Conservation (phyloP, 2,113 vertebrate genomes). For the Tenrec ecaudatus region DNA sequence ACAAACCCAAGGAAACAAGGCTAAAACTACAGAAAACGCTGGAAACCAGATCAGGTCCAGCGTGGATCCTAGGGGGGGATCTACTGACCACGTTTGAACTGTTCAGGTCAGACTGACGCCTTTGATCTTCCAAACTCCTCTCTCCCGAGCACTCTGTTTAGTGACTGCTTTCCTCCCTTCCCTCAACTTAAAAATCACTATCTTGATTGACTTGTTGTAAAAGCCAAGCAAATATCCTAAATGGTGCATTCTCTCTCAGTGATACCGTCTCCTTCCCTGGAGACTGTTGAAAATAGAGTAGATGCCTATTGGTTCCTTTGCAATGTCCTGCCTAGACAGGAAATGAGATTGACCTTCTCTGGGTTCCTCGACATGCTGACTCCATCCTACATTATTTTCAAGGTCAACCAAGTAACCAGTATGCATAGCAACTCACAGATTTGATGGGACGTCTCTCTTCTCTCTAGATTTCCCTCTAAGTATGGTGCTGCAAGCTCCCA, state of each 20-base stretch:
- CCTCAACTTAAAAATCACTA: not conserved
- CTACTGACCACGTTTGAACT: too few relatives aligned
- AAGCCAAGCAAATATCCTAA: slow-evolving; percentile 16
- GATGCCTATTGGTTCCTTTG: not conserved
- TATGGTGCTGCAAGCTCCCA: not conserved
- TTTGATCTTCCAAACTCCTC: too few relatives aligned
- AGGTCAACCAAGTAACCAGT: not conserved
- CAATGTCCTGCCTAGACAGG: not conserved
- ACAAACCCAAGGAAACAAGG: too few relatives aligned
- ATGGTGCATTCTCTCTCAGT: not conserved
- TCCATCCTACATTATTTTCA: not conserved
- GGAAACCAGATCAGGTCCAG: too few relatives aligned
- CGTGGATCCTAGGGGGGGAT: too few relatives aligned
- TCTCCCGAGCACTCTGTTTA: too few relatives aligned
- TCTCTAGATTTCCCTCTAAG: not conserved
- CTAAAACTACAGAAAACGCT: too few relatives aligned
- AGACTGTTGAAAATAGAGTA: not conserved
- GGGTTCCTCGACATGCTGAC: not conserved
- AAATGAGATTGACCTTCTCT: not conserved
- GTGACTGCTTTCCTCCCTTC: too few relatives aligned
- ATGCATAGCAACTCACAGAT: too few relatives aligned
- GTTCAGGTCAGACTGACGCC: too few relatives aligned
- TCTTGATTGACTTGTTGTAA: not conserved
- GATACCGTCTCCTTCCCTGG: not conserved
- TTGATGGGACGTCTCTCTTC: not conserved